A percentile compares a stretch with the other conserved stretches of the same genome.
Conservation (phyloP, 2,888 invertebrate genomes). For the Anthophora plumipes region DNA sequence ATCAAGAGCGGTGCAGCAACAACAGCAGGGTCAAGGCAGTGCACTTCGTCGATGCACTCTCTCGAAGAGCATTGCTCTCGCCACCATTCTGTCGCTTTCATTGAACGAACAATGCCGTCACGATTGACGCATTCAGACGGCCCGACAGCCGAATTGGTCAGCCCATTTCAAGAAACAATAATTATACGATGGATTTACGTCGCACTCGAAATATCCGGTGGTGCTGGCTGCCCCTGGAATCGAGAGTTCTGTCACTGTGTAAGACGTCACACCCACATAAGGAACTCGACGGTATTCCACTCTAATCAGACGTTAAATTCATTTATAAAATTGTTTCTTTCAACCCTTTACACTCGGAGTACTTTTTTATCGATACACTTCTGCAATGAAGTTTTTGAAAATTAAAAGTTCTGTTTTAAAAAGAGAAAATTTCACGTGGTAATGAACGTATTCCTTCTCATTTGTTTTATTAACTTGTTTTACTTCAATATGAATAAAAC, state of each 20-base stretch:
- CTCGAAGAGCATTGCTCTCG: conserved; percentile 56
- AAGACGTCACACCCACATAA: background rate
- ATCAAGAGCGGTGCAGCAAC: conserved; percentile 16
- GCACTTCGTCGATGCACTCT: conserved; percentile 59
- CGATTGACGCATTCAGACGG: conserved; percentile 74
- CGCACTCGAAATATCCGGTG: conserved; percentile 61
- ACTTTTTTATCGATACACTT: too few relatives aligned
- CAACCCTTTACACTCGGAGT: too few relatives aligned
- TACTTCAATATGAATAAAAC: too few relatives aligned
- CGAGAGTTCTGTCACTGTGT: background rate
- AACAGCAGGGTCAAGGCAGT: conserved; percentile 57
- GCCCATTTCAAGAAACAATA: conserved; percentile 60
- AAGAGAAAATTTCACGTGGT: too few relatives aligned
- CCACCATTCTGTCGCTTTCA: conserved; percentile 61
- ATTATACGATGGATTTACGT: conserved; percentile 61
- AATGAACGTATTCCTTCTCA: too few relatives aligned
- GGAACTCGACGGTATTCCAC: background rate
- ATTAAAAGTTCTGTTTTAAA: too few relatives aligned
- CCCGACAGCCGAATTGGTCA: conserved; percentile 61
- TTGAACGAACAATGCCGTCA: conserved; percentile 69
- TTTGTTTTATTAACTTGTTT: too few relatives aligned
- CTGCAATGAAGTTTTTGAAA: too few relatives aligned
- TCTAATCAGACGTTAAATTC: too few relatives aligned
- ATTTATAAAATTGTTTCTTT: too few relatives aligned
- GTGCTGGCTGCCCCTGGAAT: conserved; percentile 9